Conservation (phyloP, 2,888 invertebrate genomes). For the Hyposoter dolosus region DNA sequence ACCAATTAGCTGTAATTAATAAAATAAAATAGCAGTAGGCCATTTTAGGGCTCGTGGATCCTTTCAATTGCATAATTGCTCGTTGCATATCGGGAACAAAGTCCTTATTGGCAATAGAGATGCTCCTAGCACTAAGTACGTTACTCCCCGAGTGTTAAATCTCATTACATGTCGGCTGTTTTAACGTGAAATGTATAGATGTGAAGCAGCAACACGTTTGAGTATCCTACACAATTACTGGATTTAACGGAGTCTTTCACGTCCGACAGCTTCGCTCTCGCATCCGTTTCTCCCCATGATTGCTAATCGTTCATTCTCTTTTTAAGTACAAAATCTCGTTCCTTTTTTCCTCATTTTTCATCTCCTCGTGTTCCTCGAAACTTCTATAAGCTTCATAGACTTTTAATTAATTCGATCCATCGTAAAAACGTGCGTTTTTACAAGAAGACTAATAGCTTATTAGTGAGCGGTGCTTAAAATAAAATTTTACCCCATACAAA, state of each 20-base stretch:
- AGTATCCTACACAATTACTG: slow-evolving; percentile 59
- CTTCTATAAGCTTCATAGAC: not conserved
- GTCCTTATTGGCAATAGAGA: slow-evolving; percentile 29
- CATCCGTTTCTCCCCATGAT: slow-evolving; percentile 36
- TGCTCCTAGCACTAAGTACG: slow-evolving; percentile 4
- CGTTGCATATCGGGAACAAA: not conserved
- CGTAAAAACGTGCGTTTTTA: not conserved
- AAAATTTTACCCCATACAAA: not conserved
- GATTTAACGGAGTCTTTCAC: slow-evolving; percentile 74
- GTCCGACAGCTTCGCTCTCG: slow-evolving; percentile 65
- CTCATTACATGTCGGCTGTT: slow-evolving; percentile 33
- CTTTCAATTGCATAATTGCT: slow-evolving; percentile 16
- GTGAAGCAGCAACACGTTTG: slow-evolving; percentile 30
- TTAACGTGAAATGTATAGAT: not conserved
- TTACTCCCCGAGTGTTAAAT: slow-evolving; percentile 34
- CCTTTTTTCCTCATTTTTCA: not conserved
- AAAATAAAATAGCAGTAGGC: not conserved
- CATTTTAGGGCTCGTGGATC: slow-evolving; percentile 1
- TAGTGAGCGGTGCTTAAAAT: not conserved
- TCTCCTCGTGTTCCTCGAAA: not conserved
- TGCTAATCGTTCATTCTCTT: slow-evolving; percentile 25
- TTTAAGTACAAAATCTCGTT: slow-evolving; percentile 57
- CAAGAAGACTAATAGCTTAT: not conserved
- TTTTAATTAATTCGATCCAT: not conserved
- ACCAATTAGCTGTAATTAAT: not conserved